Percentiles rank a stretch among this genome's conserved stretches.
Conservation (phyloP, 2,888 invertebrate genomes). For the Pandemis cinnamomeana region DNA sequence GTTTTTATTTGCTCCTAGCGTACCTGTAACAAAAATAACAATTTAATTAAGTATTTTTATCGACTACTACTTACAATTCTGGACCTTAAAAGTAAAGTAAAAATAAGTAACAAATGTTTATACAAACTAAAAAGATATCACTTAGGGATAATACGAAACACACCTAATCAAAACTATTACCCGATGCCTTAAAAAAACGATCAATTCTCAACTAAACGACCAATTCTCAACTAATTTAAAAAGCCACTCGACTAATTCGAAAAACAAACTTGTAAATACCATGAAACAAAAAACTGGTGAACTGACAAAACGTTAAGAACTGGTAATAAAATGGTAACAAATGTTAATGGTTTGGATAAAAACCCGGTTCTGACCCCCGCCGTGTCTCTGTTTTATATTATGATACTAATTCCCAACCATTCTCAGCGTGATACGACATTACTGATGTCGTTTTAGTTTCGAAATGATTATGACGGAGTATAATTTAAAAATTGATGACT, state of each 20-base stretch:
- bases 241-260: constrained; percentile 34
- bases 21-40: constrained; percentile 15
- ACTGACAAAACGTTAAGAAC: constrained; percentile 40
- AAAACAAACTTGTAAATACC: constrained; percentile 29
- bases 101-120: too few relatives aligned
- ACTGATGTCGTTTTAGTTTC: constrained; percentile 42
- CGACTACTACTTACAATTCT: too few relatives aligned
- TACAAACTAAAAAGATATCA: too few relatives aligned
- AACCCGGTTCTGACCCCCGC: constrained; percentile 42
- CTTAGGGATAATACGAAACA: background rate
- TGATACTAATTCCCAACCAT: constrained; percentile 30
- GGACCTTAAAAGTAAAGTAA: too few relatives aligned
- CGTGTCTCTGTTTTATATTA: constrained; percentile 31
- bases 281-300: constrained; percentile 34
- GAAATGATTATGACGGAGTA: constrained; percentile 35
- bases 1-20: background rate
- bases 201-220: background rate
- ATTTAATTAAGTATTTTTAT: too few relatives aligned
- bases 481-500: constrained; percentile 34
- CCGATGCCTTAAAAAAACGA: background rate
- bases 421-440: constrained; percentile 43
- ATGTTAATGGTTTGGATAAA: constrained; percentile 43
- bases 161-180: constrained; percentile 5
- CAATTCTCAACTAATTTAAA: constrained; percentile 12
- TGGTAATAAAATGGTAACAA: constrained; percentile 47